Conservation (phyloP, 2,888 invertebrate species). For the Chloroclysta siterata region DNA sequence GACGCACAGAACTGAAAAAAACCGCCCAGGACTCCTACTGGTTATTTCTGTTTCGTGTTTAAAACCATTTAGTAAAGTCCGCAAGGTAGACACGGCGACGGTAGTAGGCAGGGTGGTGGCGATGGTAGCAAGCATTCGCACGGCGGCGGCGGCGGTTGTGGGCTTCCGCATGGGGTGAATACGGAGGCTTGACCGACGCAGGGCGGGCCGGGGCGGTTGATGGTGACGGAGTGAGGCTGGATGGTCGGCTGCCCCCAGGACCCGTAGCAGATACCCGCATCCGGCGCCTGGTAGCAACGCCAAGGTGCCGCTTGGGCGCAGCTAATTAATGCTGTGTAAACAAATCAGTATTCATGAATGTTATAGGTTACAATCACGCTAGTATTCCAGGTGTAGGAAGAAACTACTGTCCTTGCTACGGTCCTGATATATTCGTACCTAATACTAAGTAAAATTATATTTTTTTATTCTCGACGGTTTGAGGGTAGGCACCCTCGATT, state of each 20-base stretch:
- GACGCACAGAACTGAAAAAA: background rate
- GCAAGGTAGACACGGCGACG: slow-evolving; percentile 16
- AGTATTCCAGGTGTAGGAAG: no score
- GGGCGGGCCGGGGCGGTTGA: slow-evolving; percentile 49
- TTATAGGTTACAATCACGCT: background rate
- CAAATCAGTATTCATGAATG: background rate
- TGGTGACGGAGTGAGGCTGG: slow-evolving; percentile 54
- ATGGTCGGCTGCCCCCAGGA: slow-evolving; percentile 52
- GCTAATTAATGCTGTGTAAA: slow-evolving; percentile 42
- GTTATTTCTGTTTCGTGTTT: background rate
- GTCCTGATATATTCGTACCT: no score
- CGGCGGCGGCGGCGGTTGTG: slow-evolving; percentile 30
- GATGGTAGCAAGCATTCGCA: slow-evolving; percentile 26
- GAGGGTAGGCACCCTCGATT: no score
- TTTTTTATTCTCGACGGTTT: no score
- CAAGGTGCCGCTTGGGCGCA: slow-evolving; percentile 62
- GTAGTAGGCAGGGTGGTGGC: slow-evolving; percentile 30
- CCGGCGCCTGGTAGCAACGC: slow-evolving; percentile 56
- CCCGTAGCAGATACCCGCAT: slow-evolving; percentile 61
- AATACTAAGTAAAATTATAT: no score
- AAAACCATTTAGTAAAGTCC: slow-evolving; percentile 2
- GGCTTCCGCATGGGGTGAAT: slow-evolving; percentile 43
- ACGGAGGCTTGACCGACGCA: slow-evolving; percentile 58
- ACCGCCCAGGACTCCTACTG: background rate
- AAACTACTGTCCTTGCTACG: no score